A percentile compares a stretch with the other conserved stretches of the same genome.
These are phyloP conservation scores for Catharus minimus DNA, from an alignment of 2,113 vertebrate species.

Conservation along the genomic window DNA sequence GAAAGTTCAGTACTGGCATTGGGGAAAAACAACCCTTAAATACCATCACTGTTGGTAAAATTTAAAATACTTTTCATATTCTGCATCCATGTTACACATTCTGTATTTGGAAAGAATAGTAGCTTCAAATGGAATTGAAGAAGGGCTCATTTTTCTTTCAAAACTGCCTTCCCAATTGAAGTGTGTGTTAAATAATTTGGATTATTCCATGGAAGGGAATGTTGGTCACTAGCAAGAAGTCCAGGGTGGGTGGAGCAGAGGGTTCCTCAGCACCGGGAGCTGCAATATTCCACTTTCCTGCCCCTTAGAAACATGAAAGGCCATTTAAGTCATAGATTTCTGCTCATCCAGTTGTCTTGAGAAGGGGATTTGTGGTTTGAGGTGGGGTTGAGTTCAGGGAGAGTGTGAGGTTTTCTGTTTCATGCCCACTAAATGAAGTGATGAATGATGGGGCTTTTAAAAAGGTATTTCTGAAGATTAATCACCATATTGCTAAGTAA, in stretches of 20 bases:
- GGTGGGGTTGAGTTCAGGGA: not conserved
- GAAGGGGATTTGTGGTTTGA: not conserved
- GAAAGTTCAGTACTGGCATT: not conserved
- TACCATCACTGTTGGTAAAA: not conserved
- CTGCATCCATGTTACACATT: not conserved
- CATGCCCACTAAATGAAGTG: not conserved
- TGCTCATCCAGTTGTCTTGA: not conserved
- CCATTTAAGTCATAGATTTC: not conserved
- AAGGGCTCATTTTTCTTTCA: not conserved
- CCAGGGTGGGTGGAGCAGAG: not conserved
- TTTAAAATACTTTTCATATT: not conserved
- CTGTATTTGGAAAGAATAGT: not conserved
- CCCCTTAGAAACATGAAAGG: fast-evolving
- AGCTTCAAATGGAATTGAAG: not conserved
- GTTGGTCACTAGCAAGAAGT: not conserved
- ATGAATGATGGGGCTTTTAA: not conserved
- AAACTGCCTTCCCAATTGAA: not conserved
- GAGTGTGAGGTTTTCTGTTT: not conserved
- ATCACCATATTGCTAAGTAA: not conserved
- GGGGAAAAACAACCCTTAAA: not conserved
- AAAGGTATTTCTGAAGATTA: not conserved
- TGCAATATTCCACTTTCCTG: not conserved
- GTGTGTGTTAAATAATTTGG: not conserved
- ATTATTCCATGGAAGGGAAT: not conserved
- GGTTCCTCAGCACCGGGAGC: not conserved